These are phyloP conservation scores for Caenorhabditis virilis DNA, from an alignment of 2,888 invertebrate genomes.

Conservation along the genomic window DNA sequence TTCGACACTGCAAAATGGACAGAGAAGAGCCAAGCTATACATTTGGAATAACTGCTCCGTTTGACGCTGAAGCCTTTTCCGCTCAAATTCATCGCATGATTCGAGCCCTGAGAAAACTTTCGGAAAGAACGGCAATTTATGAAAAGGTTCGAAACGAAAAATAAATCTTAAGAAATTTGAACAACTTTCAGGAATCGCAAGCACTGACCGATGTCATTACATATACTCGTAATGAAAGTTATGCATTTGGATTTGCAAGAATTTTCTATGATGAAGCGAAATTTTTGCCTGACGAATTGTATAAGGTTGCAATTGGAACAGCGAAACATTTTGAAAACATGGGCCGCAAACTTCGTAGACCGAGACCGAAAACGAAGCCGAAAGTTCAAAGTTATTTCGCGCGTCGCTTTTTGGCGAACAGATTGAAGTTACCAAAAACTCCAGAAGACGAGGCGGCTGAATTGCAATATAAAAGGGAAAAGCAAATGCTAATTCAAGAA, in stretches of 20 bases:
- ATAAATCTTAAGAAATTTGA: no score
- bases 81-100: slow-evolving; percentile 1
- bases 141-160: no score
- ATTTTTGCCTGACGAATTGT: not conserved
- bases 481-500: no score
- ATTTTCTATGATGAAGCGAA: slow-evolving; percentile 5
- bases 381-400: no score
- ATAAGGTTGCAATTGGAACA: slow-evolving; percentile 2
- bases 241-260: slow-evolving; percentile 9
- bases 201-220: slow-evolving; percentile 9
- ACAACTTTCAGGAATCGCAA: slow-evolving; percentile 9
- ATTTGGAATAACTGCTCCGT: not conserved
- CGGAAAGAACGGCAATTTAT: slow-evolving; percentile 7
- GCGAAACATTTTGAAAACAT: slow-evolving; percentile 10
- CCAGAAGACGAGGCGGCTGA: no score
- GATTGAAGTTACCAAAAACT: no score
- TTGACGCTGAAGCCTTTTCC: not conserved
- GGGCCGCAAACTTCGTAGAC: no score
- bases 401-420: no score
- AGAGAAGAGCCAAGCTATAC: not conserved
- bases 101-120: slow-evolving; percentile 21
- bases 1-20: no score
- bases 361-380: no score
- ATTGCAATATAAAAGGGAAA: no score
- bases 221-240: slow-evolving; percentile 4